Evolutionary conservation across 1,140 invertebrate species (phyloP), one percentile per base, ranked within the genome.

Genomic region (Coboldia fuscipes): DNA sequence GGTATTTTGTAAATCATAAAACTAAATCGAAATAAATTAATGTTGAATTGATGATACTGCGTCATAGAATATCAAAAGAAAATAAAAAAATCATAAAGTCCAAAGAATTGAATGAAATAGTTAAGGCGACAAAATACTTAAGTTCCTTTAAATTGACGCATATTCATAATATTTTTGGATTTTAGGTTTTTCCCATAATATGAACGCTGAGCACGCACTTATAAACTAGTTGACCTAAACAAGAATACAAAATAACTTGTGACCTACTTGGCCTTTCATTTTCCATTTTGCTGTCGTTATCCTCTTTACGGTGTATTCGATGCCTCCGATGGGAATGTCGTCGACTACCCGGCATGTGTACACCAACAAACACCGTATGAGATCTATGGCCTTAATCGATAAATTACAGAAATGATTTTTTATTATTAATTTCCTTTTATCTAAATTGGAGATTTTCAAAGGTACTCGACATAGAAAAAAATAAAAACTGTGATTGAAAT

Each of bases 361-460:
- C 78, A 4, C 83, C 82, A 43, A 86, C 78, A 54, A 83, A 88
- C 15, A 88, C 76, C 8, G 79, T 82, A 52, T 86, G 82, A 35
- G 78, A 80, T 42, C 82, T 68, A 58, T 88, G 83, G 57, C 82
- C 83, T 86, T 58, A 33, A 57, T 17, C 6, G 5, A 5, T 19
- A 17, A 17, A 4, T 18, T 16, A 5, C 14, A 31, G 6, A 17
- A 8, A 7, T 17, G 14, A 6, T 31, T 31, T 17, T 5, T 8
- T 29, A 14, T 10, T 5, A 29, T 10, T 7, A 5, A 29, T 29
- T 5, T 29, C 13, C 7, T 29, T 7, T 13, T 29, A 10, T 14
- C 37, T 29, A 8, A 8, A 8, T 8, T 29, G 7, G 27, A 29
- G 5, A 5, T 8, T 13, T 8, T 29, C 8, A 5, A 10, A 8